Evolutionary conservation across 2,113 vertebrate species (phyloP), one percentile per base, ranked within the genome.

Genomic region (Psittacula cyanocephala): DNA sequence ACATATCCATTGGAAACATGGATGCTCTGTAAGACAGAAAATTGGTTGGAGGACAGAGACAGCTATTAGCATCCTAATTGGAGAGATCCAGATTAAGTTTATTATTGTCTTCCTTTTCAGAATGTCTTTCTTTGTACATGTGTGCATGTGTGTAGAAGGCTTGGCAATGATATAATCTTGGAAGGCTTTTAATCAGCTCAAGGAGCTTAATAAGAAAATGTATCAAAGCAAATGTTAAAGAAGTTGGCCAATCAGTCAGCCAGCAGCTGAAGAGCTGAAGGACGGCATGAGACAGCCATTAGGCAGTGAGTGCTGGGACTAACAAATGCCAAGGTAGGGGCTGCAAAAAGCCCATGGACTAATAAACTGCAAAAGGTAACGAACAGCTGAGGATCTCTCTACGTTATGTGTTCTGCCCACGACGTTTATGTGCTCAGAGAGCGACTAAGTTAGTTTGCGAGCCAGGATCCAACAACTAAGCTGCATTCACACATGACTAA

Each of bases 401-500:
- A 13, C 9, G 11, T 65, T 91, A 43, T 8, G 25, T 53, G 46
- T 53, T 10, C 92, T 92, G 83, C 88, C 91, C 80, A 92, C 81
- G 50, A 57, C 6, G 15, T 46, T 68, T 60, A n/a, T 92, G 86
- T 0, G 2, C 88, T 90, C 83, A 81, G 80, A 53, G 59, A 84
- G 59, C 19, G 10, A 86, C 77, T 60, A 74, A 91, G 75, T 71
- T 74, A 95, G 55, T 90, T 94, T 11, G 52, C 20, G 7, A 90
- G 80, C 47, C 86, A 84, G 55, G 29, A 81, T 95, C 77, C 86
- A 62, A 67, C 91, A 88, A 55, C 70, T 78, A 50, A 72, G 43
- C 75, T 94, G 93, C 86, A 79, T 85, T 96, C 71, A 50, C 94
- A 96, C 95, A 96, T 96, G 95, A 96, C 95, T 95, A 94, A 96